Evolutionary conservation across 2,113 vertebrate genomes (phyloP).

Genomic region (Dermatemys mawii): DNA sequence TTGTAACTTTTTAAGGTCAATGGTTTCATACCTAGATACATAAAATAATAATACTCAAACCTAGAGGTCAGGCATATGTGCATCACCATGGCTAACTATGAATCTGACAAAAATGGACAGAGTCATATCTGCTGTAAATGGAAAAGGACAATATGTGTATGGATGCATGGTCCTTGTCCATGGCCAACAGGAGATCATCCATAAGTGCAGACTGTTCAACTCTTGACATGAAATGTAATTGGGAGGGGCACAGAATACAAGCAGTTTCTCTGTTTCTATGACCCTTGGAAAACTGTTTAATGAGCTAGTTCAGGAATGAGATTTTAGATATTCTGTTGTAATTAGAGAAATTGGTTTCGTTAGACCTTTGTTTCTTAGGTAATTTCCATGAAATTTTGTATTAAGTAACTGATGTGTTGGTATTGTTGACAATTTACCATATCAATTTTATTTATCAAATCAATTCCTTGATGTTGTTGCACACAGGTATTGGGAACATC

Average conservation of each 20-base stretch:
- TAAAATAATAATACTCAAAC: constrained; percentile 1
- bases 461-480: background rate
- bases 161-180: background rate
- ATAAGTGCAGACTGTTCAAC: background rate
- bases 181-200: background rate
- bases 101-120: background rate
- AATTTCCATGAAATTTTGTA: fast-evolving
- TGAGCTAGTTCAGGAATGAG: background rate
- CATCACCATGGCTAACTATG: constrained; percentile 7
- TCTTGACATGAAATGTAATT: background rate
- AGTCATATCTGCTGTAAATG: background rate
- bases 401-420: background rate
- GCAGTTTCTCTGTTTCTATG: no score
- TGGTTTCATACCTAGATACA: constrained; percentile 8
- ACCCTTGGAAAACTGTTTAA: background rate
- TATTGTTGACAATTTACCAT: background rate
- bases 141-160: background rate
- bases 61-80: constrained; percentile 37
- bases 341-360: background rate
- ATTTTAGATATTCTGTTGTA: background rate
- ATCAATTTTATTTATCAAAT: background rate
- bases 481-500: background rate
- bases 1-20: constrained; percentile 10
- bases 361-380: background rate
- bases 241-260: background rate